These are phyloP conservation scores for Trididemnum clinides DNA, from an alignment of 23 tunicate species.

Conservation along the genomic window DNA sequence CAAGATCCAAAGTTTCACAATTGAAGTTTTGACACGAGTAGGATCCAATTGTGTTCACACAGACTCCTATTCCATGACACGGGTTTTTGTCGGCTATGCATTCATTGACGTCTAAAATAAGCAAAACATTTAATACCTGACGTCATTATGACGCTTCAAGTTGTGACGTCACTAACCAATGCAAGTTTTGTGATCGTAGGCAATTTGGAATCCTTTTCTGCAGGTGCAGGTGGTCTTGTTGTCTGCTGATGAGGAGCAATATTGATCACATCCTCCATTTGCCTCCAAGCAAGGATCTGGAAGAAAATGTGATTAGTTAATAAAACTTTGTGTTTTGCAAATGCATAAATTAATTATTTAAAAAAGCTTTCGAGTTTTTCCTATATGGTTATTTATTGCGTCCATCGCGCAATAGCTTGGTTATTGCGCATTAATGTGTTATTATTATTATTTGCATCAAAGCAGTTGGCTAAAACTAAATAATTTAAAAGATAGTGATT, in stretches of 20 bases:
- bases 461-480: no score
- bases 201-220: conserved; percentile 17
- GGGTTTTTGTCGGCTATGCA: conserved; percentile 21
- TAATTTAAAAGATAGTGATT: no score
- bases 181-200: conserved; percentile 13
- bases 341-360: no score
- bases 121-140: no score
- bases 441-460: no score
- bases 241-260: conserved; percentile 24
- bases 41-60: conserved; percentile 57
- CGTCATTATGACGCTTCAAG: no score
- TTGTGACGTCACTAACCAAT: conserved; percentile 17
- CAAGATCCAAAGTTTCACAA: background rate
- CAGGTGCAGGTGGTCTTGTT: background rate
- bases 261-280: conserved; percentile 47
- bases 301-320: no score
- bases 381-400: no score
- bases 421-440: no score
- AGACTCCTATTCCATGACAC: background rate
- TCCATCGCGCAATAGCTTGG: no score
- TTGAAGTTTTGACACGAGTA: conserved; percentile 38
- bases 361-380: no score
- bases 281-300: conserved; percentile 23
- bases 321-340: no score
- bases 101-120: conserved; percentile 35